Base-by-base conservation (phyloP, 2,797 vertebrate genomes). In the Chaetodon trifasciatus region DNA sequence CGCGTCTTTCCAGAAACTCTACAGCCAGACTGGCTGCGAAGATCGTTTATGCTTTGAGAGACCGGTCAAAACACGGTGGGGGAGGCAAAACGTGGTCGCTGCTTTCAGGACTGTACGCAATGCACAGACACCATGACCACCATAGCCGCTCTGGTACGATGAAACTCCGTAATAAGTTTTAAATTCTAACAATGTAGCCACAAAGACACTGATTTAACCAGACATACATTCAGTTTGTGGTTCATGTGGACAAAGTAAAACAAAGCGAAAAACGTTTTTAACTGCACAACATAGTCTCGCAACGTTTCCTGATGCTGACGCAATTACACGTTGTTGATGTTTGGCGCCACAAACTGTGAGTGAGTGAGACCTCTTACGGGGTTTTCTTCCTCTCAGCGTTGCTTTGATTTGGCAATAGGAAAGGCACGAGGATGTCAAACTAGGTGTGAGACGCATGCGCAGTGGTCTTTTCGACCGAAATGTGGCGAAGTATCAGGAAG, bases 11-110 rank as follows among this genome's bases (percentile, higher is more conserved):
- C 32, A 49, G 77, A 86, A 78, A n/a, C 23, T 19, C 4, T 12
- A n/a, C 13, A 52, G 40, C 0, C 0, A 24, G 21, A 1, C 13
- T 4, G 6, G 1, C 42, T 12, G 17, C 76, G 55, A 81, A 90
- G 88, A 92, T 90, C 82, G 79, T 87, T 8, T 90, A 77, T 83
- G 3, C 5, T 2, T 0, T 0, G 0, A 2, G 10, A 35, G 17
- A 17, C 2, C 21, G 16, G 5, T 23, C 19, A 21, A 5, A 23
- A 17, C 0, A 11, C 9, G 5, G 39, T 6, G 19, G 16, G 19
- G 11, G 10, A 1, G 2, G 2, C 19, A 21, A 5, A 23, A 17
- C 0, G 8, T 13, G 7, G 46, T 6, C 13, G 16, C 17, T 16
- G 3, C 24, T 11, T 12, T 9, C 46, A 2, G 16, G 17, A 3